Evolutionary conservation across 2,888 invertebrate species (phyloP), one percentile per base, ranked within the genome.

Genomic region (Acholoe squamosa): DNA sequence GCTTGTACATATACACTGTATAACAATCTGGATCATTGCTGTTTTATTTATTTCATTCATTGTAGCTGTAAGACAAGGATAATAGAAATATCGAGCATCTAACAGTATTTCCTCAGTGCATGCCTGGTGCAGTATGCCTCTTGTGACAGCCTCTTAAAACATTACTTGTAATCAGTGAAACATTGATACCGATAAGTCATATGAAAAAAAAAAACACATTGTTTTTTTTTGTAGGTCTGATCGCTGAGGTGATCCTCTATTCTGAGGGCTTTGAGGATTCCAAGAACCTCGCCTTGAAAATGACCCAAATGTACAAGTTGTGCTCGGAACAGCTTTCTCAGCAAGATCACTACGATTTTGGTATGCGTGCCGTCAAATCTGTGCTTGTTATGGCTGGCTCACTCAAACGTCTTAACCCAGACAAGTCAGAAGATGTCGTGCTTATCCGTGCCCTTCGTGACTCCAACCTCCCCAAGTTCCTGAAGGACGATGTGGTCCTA

Each of bases 311-410:
- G 98, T 98, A 98, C 96, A 98, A 98, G 94, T 96, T 98, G 7
- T 98, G 98, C 94, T 98, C 98, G 93, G 98, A 98, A 95, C 98
- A 98, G 95, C 96, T 98, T 0, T 98, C 98, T 0, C 98, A 98
- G 93, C 98, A 98, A 93, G 96, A 98, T 94, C 98, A 98, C 94
- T 98, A 98, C 94, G 98, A 98, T 96, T 98, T 98, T 94, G 96
- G 96, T 89, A 98, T 98, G 98, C 93, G 96, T 89, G 96, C 96
- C n/a, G 95, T 96, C 52, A 96, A 96, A 92, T 96, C 96, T 94
- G 98, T 98, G 0, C 96, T 98, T 94, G 98, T 98, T 0, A 98
- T 98, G 98, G 98, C 98, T 0, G 98, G 98, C 0, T 97, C 98
- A 0, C 95, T 98, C 22, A 98, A 98, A 95, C 97, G 98, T 89